Conservation (phyloP, 1,140 invertebrate genomes). For the Glossosoma conforme region DNA sequence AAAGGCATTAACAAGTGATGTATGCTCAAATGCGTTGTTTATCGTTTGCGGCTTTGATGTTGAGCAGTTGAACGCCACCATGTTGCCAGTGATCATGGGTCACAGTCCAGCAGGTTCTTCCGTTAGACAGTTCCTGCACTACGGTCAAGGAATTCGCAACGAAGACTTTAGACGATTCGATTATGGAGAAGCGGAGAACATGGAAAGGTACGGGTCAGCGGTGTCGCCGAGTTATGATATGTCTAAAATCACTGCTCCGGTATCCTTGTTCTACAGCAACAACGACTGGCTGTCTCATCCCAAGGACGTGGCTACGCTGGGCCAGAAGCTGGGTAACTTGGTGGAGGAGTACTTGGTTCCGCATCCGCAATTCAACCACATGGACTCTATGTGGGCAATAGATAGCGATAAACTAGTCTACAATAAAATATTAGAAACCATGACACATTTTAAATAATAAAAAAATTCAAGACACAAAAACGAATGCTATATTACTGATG, state of each 20-base stretch:
- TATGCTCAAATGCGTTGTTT: conserved; percentile 59
- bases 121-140: conserved; percentile 71
- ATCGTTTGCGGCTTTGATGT: conserved; percentile 52
- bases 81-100: conserved; percentile 67
- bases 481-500: too few species aligned
- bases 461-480: too few species aligned
- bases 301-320: conserved; percentile 54
- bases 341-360: conserved; percentile 49
- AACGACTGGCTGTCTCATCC: conserved; percentile 66
- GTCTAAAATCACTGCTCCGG: conserved; percentile 54
- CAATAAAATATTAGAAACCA: too few species aligned
- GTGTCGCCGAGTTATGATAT: conserved; percentile 58
- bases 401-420: conserved; percentile 46
- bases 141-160: conserved; percentile 56
- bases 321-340: conserved; percentile 51
- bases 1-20: not conserved
- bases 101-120: conserved; percentile 82
- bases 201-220: conserved; percentile 37
- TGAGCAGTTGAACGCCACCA: conserved; percentile 54
- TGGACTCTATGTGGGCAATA: conserved; percentile 56
- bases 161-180: conserved; percentile 36
- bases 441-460: too few species aligned
- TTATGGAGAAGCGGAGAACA: conserved; percentile 39
- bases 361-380: conserved; percentile 49
- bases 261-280: conserved; percentile 66